Base-by-base conservation (phyloP, 2,888 invertebrate species). In the Diaperis boleti region DNA sequence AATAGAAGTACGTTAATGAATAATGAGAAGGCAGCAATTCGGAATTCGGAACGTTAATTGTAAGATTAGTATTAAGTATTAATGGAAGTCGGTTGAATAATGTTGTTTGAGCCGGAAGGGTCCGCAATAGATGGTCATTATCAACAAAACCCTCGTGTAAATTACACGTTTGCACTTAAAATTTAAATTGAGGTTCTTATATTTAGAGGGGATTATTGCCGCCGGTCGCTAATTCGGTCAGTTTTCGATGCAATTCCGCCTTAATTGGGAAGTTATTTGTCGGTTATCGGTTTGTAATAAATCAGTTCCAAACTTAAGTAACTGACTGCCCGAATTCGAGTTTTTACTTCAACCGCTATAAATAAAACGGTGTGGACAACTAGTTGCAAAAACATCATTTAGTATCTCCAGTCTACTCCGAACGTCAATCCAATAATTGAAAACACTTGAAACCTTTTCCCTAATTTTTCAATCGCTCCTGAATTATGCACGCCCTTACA, bases 51-150 rank as follows among this genome's bases (percentile, higher is more conserved):
- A 41, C 22, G 29, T 54, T 54, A 54, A 54, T 54, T 54, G 39
- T 41, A 54, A 54, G 54, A 54, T 54, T 54, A 54, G 54, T 41
- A 37, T 39, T 54, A 54, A 54, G 41, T 41, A 54, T 54, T 54
- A 54, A 54, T 41, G 37, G 37, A 50, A 50, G 33, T 37, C 22
- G 54, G 54, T 54, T 54, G 41, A 54, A 54, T 54, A 54, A 54
- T 54, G 54, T 41, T 54, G 54, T 54, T 54, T 54, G 54, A 54
- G 41, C 54, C 41, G 41, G 54, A 54, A 50, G 54, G 54, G 54
- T 54, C 33, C 15, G 52, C 39, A 54, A 54, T 39, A 54, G 41
- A 41, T 54, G 54, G 54, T 41, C 54, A 54, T 54, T 54, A 54
- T 54, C 54, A 54, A 54, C 54, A 54, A 54, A 41, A 39, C 41